These are phyloP conservation scores for Trematomus loennbergii DNA, from an alignment of 2,113 vertebrate genomes.

Conservation along the genomic window DNA sequence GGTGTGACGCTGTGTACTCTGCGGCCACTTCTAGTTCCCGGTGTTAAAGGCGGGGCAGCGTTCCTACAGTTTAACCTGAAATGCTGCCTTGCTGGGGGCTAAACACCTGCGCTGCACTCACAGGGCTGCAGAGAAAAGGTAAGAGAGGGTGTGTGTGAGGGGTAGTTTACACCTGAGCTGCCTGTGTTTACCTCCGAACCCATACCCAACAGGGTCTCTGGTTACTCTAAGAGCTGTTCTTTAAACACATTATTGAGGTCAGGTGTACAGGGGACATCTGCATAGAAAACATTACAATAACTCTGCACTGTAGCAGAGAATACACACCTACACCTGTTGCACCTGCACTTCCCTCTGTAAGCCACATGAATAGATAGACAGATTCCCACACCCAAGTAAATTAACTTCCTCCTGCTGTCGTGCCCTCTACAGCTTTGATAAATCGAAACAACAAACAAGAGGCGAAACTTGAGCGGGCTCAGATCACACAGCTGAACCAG, in stretches of 20 bases:
- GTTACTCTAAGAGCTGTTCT: conserved; percentile 64
- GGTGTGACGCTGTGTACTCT: conserved; percentile 67
- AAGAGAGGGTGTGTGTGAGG: background rate
- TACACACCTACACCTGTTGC: conserved; percentile 78
- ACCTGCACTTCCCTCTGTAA: conserved; percentile 68
- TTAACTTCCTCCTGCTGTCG: conserved; percentile 66
- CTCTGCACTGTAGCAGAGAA: conserved; percentile 49
- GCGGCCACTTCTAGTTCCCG: conserved; percentile 58
- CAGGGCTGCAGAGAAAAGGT: conserved; percentile 37
- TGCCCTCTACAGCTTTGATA: conserved; percentile 54
- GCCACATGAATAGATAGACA: conserved; percentile 61
- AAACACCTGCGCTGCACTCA: conserved; percentile 80
- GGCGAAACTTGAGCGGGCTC: conserved; percentile 66
- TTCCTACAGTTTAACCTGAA: conserved; percentile 80
- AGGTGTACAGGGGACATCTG: conserved; percentile 62
- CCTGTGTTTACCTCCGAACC: conserved; percentile 45
- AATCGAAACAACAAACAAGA: conserved; percentile 68
- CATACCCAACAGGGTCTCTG: conserved; percentile 64
- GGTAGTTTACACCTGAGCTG: conserved; percentile 28
- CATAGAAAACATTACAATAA: conserved; percentile 74
- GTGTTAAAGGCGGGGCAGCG: conserved; percentile 73
- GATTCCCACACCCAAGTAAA: conserved; percentile 78
- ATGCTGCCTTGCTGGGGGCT: conserved; percentile 79
- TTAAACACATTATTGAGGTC: conserved; percentile 64
- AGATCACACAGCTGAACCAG: conserved; percentile 69